Base-by-base conservation (phyloP, 2,888 invertebrate species). In the Willowsia nigromaculata region DNA sequence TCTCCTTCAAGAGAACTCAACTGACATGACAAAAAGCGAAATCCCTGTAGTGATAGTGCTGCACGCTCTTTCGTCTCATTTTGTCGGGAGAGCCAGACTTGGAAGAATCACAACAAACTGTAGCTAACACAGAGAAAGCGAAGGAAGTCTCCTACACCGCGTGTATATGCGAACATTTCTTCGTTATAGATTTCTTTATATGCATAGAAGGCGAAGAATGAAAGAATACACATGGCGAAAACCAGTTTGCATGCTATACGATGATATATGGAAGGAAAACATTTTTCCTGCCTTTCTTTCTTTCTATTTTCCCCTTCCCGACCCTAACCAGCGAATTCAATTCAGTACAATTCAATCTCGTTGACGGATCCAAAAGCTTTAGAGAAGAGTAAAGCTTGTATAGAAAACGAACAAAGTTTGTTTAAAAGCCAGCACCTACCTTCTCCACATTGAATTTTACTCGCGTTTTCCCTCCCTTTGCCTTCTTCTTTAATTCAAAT, bases 291-390 rank as follows among this genome's bases (percentile, higher is more conserved):
- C 47, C 6, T 85, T 62, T 47, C 65, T 85, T 85, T 59, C 85
- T 43, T 47, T 65, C 47, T 59, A n/a, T 25, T 74, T 74, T 74
- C 18, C 47, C 74, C 47, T 27, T 18, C 30, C 56, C 71, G 30
- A 65, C 37, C 56, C 74, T 40, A 59, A 85, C 85, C 84, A 84
- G 22, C 56, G 68, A 76, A 84, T 68, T 82, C 82, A 88, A 89
- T 85, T 78, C 87, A 68, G 83, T 78, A 76, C 83, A 84, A 88
- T 88, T 74, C 89, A 89, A 89, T 89, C 89, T 89, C 71, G 80
- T 78, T 47, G 74, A 74, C 65, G 68, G 18, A 37, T 76, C 40
- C 74, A 87, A 71, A 65, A 43, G 82, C 47, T 47, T 59, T 59
- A 30, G 27, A 74, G 30, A 74, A n/a, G 15, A 43, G 43, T 15